These are phyloP conservation scores for Intellagama lesueurii DNA, from an alignment of 2,797 vertebrate genomes.

Conservation along the genomic window DNA sequence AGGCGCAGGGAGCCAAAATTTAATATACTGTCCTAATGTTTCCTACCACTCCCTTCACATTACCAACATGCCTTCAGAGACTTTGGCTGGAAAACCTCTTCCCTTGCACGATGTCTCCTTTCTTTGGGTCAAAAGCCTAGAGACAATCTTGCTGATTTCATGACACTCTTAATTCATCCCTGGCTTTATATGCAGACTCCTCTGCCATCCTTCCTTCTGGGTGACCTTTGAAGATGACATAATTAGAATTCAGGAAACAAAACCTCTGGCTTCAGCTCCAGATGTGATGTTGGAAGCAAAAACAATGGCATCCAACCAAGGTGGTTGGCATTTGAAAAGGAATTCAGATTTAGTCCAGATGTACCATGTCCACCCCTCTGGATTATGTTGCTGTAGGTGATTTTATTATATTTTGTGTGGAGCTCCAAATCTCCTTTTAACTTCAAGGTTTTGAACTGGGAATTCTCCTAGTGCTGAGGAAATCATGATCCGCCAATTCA, in stretches of 20 bases:
- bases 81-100: neutral
- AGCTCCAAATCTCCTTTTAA: neutral
- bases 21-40: neutral
- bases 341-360: neutral
- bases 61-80: neutral
- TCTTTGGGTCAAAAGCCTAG: neutral
- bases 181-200: neutral
- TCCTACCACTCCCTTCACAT: neutral
- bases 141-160: constrained; percentile 10
- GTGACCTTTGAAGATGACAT: neutral
- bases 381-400: neutral
- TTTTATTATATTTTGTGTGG: constrained; percentile 1
- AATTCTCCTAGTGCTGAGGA: neutral
- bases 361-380: neutral
- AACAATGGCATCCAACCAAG: neutral
- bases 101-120: neutral
- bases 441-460: neutral
- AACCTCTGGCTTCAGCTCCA: constrained; percentile 17
- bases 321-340: neutral
- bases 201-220: neutral
- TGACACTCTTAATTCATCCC: neutral
- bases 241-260: neutral
- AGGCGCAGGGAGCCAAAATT: neutral
- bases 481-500: neutral
- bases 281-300: neutral